Conservation (phyloP, 1,140 invertebrate genomes). For the Ooceraea biroi region DNA sequence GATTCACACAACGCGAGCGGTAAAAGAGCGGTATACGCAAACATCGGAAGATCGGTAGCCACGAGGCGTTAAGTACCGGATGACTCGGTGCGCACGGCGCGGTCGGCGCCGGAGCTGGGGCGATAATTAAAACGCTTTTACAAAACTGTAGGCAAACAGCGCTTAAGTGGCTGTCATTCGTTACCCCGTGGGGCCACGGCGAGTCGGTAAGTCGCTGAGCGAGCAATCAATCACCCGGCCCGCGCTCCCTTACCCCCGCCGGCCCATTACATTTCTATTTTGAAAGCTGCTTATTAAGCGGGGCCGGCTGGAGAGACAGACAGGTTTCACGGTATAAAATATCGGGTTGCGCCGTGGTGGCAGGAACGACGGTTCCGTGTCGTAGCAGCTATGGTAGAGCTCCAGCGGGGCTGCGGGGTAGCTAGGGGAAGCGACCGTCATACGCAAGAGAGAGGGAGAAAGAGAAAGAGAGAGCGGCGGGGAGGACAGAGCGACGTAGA, state of each 20-base stretch:
- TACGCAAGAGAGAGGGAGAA: constrained; percentile 1
- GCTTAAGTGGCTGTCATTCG: constrained; percentile 87
- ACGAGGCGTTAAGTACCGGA: constrained; percentile 69
- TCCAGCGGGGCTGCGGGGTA: constrained; percentile 2
- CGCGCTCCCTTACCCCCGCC: constrained; percentile 76
- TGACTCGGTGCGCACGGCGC: constrained; percentile 63
- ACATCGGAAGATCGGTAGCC: constrained; percentile 57
- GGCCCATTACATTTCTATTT: constrained; percentile 87
- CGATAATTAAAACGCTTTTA: constrained; percentile 87
- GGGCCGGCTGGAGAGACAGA: constrained; percentile 84
- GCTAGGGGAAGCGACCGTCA: constrained; percentile 15
- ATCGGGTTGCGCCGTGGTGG: constrained; percentile 83
- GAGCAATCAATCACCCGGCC: constrained; percentile 86
- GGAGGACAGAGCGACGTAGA: constrained; percentile 9
- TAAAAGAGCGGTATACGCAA: constrained; percentile 30
- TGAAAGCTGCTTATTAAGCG: constrained; percentile 87
- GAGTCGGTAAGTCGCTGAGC: constrained; percentile 85
- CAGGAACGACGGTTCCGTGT: constrained; percentile 74
- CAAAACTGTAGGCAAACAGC: constrained; percentile 86
- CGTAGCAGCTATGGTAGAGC: constrained; percentile 68
- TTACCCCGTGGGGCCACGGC: constrained; percentile 82
- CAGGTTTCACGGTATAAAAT: constrained; percentile 87
- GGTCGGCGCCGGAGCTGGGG: constrained; percentile 59
- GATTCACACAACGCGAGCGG: neutral
- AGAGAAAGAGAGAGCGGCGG: constrained; percentile 50